A percentile compares a stretch with the other conserved stretches of the same genome.
phyloP scores from a whole-genome alignment of 2,888 invertebrate species.

The Drosophila koepferae region DNA sequence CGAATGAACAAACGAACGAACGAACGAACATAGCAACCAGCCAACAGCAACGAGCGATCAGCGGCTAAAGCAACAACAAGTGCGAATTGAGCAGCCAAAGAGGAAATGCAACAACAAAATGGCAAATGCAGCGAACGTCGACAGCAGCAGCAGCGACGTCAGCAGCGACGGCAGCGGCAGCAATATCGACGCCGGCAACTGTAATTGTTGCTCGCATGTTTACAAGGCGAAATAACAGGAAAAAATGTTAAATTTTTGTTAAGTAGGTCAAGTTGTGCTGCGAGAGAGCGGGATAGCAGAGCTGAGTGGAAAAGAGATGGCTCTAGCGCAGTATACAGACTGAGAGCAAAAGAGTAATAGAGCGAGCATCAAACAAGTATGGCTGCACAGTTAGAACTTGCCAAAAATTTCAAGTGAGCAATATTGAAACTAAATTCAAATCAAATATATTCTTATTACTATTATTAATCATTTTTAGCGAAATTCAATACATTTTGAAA shows the following conservation, averaged over 20 bases:
- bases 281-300: conserved; percentile 9
- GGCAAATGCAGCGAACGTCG: conserved; percentile 61
- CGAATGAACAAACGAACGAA: conserved; percentile 31
- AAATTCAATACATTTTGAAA: neutral
- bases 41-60: conserved; percentile 54
- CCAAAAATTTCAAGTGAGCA: conserved; percentile 1
- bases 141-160: conserved; percentile 24
- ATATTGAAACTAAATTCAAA: neutral
- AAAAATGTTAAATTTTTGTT: conserved; percentile 82
- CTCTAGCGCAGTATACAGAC: conserved; percentile 17
- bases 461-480: neutral
- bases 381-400: conserved; percentile 43
- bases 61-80: conserved; percentile 63
- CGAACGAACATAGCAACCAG: conserved; percentile 24
- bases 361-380: conserved; percentile 67
- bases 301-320: conserved; percentile 29
- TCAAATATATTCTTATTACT: neutral
- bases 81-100: conserved; percentile 72
- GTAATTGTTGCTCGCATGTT: conserved; percentile 79
- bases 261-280: conserved; percentile 84
- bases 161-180: conserved; percentile 22
- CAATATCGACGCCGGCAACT: conserved; percentile 72
- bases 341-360: conserved; percentile 25
- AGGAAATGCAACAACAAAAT: conserved; percentile 76
- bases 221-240: conserved; percentile 84